Percentiles rank a stretch among this genome's conserved stretches.
phyloP scores from a whole-genome alignment of 2,888 invertebrate genomes.

The Rutpela maculata region DNA sequence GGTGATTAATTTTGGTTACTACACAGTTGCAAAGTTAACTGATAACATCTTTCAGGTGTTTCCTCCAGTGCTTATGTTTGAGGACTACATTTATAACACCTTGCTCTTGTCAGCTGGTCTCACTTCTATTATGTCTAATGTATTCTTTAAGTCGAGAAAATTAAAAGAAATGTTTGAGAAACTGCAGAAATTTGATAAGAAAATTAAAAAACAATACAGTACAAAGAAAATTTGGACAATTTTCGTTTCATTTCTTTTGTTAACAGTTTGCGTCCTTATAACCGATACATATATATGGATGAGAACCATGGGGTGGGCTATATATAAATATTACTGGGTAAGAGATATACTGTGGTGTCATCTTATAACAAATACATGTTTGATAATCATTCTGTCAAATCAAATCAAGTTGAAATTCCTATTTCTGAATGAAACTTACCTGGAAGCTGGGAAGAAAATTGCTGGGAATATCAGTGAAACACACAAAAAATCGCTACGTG shows the following conservation, averaged over 20 bases:
- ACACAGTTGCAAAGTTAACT: neutral
- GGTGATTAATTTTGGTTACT: neutral
- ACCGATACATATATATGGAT: neutral
- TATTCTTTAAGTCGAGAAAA: neutral
- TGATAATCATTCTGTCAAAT: neutral
- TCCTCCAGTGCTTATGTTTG: neutral
- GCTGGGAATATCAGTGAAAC: neutral
- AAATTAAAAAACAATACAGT: neutral
- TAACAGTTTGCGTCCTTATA: neutral
- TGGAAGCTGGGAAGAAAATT: conserved; percentile 2
- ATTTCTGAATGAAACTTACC: neutral
- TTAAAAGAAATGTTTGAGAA: neutral
- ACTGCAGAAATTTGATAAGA: neutral
- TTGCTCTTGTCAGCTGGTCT: neutral
- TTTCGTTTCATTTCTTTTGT: conserved; percentile 3
- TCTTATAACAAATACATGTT: neutral
- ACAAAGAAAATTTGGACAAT: neutral
- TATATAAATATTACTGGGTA: conserved; percentile 7
- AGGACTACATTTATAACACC: neutral
- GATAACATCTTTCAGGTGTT: neutral
- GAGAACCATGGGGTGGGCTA: neutral
- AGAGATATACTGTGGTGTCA: conserved; percentile 18
- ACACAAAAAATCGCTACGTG: neutral
- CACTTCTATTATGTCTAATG: neutral
- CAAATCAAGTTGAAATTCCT: conserved; percentile 7